Conservation (phyloP, 2,888 invertebrate genomes). For the Embidobia sp. region DNA sequence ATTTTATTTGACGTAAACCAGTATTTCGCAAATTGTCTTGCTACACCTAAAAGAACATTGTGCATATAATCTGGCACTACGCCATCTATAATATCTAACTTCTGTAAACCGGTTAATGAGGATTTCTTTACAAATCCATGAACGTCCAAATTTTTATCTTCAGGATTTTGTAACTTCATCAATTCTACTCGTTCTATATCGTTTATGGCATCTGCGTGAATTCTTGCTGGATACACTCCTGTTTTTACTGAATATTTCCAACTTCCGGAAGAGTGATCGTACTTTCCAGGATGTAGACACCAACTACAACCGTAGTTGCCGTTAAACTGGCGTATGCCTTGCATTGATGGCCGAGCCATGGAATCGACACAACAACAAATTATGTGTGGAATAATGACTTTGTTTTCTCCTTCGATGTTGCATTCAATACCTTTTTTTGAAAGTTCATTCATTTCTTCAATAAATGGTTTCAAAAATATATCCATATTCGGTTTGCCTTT, state of each 20-base stretch:
- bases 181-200: too few species aligned
- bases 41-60: background rate
- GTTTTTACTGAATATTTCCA: too few species aligned
- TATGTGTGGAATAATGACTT: background rate
- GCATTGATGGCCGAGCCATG: too few species aligned
- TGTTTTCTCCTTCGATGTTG: constrained; percentile 3
- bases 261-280: too few species aligned
- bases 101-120: background rate
- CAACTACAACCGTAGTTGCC: too few species aligned
- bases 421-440: constrained; percentile 8
- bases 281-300: too few species aligned
- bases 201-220: background rate
- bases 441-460: constrained; percentile 17
- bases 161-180: background rate
- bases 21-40: too few species aligned
- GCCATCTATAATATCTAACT: background rate
- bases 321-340: too few species aligned
- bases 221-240: background rate
- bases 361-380: too few species aligned
- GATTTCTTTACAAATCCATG: background rate
- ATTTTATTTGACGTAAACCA: too few species aligned
- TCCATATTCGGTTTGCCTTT: constrained; percentile 19
- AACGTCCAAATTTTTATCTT: too few species aligned
- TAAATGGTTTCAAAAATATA: constrained; percentile 21
- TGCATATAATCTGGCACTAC: constrained; percentile 23